These are phyloP conservation scores for Nothoprocta perdicaria DNA, from an alignment of 2,113 vertebrate genomes.

Conservation along the genomic window DNA sequence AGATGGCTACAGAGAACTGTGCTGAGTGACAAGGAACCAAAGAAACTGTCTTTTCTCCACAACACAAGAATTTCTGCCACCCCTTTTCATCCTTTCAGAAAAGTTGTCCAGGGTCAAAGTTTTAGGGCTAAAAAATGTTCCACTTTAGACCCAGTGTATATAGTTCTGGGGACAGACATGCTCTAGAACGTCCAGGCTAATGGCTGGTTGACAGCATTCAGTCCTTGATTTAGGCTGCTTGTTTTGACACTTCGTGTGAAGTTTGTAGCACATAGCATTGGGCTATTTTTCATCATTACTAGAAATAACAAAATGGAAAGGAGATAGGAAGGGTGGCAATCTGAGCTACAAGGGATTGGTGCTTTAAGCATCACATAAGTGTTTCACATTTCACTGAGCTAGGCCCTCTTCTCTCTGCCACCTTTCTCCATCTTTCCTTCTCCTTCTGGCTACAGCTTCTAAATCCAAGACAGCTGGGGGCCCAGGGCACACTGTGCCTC, in stretches of 20 bases:
- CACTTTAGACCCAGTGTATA: background rate
- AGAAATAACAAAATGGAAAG: background rate
- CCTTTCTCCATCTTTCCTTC: background rate
- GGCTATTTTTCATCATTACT: background rate
- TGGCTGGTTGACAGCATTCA: background rate
- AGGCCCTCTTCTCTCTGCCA: background rate
- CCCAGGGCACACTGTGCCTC: rapidly evolving
- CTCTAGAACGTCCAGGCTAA: background rate
- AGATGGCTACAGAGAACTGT: background rate
- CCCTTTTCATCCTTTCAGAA: background rate
- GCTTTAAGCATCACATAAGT: background rate
- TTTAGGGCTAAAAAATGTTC: background rate
- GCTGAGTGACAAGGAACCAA: background rate
- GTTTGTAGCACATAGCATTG: rapidly evolving
- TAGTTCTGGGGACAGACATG: background rate
- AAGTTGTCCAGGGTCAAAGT: background rate
- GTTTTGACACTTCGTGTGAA: background rate
- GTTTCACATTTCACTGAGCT: background rate
- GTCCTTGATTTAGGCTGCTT: background rate
- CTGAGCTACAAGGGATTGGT: no score
- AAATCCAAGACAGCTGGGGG: no score
- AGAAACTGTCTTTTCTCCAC: background rate
- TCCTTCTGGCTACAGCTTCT: background rate
- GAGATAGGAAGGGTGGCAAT: background rate
- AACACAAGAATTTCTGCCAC: background rate